Base-by-base conservation (phyloP, 1,140 invertebrate species). In the Drosophila albomicans region DNA sequence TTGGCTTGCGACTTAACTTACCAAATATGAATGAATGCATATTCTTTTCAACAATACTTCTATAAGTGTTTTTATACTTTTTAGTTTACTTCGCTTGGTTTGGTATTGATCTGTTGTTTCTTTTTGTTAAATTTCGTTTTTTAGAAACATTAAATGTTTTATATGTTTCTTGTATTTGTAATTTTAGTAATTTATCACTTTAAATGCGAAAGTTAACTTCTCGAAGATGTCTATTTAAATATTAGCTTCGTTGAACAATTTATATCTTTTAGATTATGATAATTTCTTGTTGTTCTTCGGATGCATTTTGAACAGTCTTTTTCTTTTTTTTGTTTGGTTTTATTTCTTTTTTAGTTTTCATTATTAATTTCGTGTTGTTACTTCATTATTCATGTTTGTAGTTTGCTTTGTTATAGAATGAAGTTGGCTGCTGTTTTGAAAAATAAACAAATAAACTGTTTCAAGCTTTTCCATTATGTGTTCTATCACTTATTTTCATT, bases 1-100 rank as follows among this genome's bases (percentile, higher is more conserved):
- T 7, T 7, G 41, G 45, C 35, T 72, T 75, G 46, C 30, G 72
- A 70, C 84, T 88, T 87, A 88, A 87, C 84, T 87, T 87, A 87
- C 84, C 84, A 88, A 87, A 88, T 68, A 79, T 82, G 43, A 43
- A 16, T 59, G 51, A 43, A 16, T 59, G 51, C 20, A 48, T 59
- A 52, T 62, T 20, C 30, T 66, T 76, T 66, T 59, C 41, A 69
- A 75, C 46, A 59, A 52, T 75, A 43, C 20, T 63, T 59, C 43
- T 78, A 69, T 63, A 16, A 56, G 20, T 62, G 65, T 32, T 32
- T 71, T 75, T 45, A 13, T 43, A 35, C 43, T 30, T 56, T 71
- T 51, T 6, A 54, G 3, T 15, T 62, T 56, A 41, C 30, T 46
- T 75, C 41, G 13, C 41, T 56, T 49, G 20, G 7, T 51, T 38